These are phyloP conservation scores for Bolinopsis microptera DNA, from an alignment of 37 sponge, comb jelly and placozoan genomes.

Conservation along the genomic window DNA sequence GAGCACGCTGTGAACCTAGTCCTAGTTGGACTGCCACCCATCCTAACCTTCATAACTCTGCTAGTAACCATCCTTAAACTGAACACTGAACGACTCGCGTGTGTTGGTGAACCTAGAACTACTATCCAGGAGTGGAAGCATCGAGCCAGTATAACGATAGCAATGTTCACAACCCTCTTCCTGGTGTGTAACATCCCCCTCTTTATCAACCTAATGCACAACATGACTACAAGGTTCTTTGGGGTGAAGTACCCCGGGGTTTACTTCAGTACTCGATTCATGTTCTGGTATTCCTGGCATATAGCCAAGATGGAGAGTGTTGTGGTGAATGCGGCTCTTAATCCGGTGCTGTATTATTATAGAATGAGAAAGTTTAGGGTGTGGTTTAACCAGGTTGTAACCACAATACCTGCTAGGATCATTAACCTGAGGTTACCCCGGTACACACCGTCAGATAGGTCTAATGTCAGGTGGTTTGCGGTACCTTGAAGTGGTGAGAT, in stretches of 20 bases:
- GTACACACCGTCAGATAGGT: too few relatives aligned
- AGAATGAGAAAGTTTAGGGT: conserved; percentile 18
- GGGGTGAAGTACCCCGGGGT: conserved; percentile 36
- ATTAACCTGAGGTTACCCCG: too few relatives aligned
- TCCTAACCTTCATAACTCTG: conserved; percentile 6
- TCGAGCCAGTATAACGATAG: conserved; percentile 43
- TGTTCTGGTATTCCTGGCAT: conserved; percentile 63
- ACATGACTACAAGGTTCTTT: conserved; percentile 33
- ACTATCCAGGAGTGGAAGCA: neutral
- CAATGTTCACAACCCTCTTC: conserved; percentile 47
- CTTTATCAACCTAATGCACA: conserved; percentile 52
- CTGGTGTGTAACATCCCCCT: conserved; percentile 47
- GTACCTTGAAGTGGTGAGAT: too few relatives aligned
- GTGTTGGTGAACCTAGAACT: neutral
- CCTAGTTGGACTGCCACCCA: conserved; percentile 31
- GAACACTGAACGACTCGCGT: neutral
- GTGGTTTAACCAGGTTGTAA: neutral
- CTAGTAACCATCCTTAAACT: conserved; percentile 7
- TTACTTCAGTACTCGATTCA: conserved; percentile 34
- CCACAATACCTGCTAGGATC: too few relatives aligned
- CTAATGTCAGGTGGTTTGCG: too few relatives aligned
- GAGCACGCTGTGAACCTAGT: conserved; percentile 25
- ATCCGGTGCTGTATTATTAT: conserved; percentile 37
- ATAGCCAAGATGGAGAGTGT: conserved; percentile 61
- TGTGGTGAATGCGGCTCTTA: conserved; percentile 46